Evolutionary conservation across 2,797 vertebrate species (phyloP), one percentile per base, ranked within the genome.

Genomic region (Numenius phaeopus): DNA sequence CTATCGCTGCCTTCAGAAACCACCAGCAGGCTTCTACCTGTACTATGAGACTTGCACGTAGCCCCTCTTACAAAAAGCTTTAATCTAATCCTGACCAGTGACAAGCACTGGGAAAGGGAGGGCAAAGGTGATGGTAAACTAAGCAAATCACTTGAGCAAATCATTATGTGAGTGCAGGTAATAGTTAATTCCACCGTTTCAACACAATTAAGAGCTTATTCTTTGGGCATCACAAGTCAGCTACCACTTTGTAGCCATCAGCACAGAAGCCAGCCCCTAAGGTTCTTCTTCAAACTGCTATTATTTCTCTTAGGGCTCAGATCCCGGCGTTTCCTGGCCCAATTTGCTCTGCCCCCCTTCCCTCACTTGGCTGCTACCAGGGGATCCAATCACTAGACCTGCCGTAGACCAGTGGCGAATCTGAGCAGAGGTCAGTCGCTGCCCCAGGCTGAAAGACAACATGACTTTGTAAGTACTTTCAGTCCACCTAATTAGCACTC

Each of bases 391-490:
- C 42, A 29, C 47, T 6, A n/a, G 13, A n/a, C 50, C 80, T 50
- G 62, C 49, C 1, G 0, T 40, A 61, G 52, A n/a, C 29, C 37
- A 39, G 47, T 5, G 26, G 24, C 3, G 1, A 11, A 20, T 8
- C 14, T 4, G 9, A 78, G 46, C 3, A 2, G 59, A 70, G 44
- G 19, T 40, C 57, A 37, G 49, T 11, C 44, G 26, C 26, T 1
- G 2, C 46, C 30, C 46, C 69, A 47, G 42, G 80, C 55, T 13
- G 20, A 67, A 84, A n/a, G 29, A 46, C 29, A 49, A 19, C 5
- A 1, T 4, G 19, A 37, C 19, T 32, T 27, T 37, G 34, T 20
- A 52, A n/a, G 69, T 58, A 40, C 42, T 69, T 50, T 52, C 76
- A 76, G 34, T 18, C 40, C 30, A 39, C 20, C 18, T 30, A 15